Evolutionary conservation across 2,113 vertebrate genomes (phyloP), one percentile per base, ranked within the genome.

Genomic region (Andinoacara biseriatus): DNA sequence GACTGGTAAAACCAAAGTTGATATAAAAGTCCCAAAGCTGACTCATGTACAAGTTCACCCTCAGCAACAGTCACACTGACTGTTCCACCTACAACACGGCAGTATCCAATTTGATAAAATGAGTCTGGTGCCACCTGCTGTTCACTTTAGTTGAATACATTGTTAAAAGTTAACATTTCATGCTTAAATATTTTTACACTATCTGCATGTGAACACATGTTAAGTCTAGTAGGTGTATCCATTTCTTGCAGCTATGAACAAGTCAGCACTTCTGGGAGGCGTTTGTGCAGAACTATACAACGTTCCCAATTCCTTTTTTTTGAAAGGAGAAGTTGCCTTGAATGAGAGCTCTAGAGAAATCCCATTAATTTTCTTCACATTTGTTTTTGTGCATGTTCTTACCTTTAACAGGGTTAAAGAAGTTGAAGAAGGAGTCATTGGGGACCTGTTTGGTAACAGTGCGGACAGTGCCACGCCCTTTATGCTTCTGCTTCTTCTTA

Each of bases 401-500:
- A 98, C 98, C 97, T 96, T 98, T 99, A 80, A 97, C 90, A 2
- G 98, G 98, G 62, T 91, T 98, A 95, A 99, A 99, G 95, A 99
- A 99, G 93, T 99, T 99, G 95, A 99, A 99, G 94, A 99, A 99
- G 1, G 98, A 99, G 83, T 99, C 98, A 0, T 97, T 99, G 76
- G 98, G 97, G 78, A 99, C 97, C 91, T 98, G 97, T 86, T 99
- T 99, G 63, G 97, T 98, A 90, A 99, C 96, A 0, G 97, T 99
- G 63, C 98, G 95, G 40, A 99, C 96, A 0, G 97, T 99, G 90
- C 98, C 98, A 38, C 98, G 96, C 6, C 98, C 98, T 97, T 98
- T 99, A 89, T 99, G 98, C 76, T 99, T 99, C 95, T 99, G 98
- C 74, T 99, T 99, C 86, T 99, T 99, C 96, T 98, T 99, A 89